A percentile compares a stretch with the other conserved stretches of the same genome.
Conservation (phyloP, 2,113 vertebrate genomes). For the Hippotragus niger region DNA sequence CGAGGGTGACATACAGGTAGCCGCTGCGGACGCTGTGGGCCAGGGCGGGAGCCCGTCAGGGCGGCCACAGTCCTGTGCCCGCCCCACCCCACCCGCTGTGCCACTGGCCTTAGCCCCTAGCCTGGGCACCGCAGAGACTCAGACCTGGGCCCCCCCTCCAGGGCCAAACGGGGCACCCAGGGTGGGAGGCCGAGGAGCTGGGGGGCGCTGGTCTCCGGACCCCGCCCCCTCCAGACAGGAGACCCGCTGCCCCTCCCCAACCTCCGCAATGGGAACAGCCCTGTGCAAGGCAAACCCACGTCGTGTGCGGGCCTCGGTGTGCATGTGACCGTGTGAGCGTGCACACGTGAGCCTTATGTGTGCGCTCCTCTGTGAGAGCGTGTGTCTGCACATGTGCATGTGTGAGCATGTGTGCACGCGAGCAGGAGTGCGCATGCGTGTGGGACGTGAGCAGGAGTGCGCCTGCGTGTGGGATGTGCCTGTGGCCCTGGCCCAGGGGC, state of each 20-base stretch:
- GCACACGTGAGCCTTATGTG: neutral
- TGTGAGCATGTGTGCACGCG: neutral
- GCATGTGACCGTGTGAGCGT: accelerated
- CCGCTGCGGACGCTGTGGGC: slow-evolving; percentile 87
- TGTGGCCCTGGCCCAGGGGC: neutral
- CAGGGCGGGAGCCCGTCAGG: neutral
- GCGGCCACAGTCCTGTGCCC: accelerated
- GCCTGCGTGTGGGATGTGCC: too few species aligned
- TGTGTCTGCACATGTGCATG: neutral
- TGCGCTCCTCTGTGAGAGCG: accelerated
- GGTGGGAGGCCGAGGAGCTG: neutral
- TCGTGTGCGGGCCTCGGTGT: accelerated
- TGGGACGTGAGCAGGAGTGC: too few species aligned
- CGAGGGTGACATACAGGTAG: slow-evolving; percentile 95
- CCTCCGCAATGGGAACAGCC: neutral
- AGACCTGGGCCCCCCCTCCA: neutral
- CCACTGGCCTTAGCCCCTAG: neutral
- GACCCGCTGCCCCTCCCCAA: accelerated
- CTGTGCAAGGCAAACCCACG: neutral
- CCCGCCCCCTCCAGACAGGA: neutral
- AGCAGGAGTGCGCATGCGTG: accelerated
- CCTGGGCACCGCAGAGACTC: neutral
- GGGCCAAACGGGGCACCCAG: neutral
- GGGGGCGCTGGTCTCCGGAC: too few species aligned
- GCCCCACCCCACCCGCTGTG: accelerated